Evolutionary conservation across 2,113 vertebrate species (phyloP).

Genomic region (Podocnemis expansa): DNA sequence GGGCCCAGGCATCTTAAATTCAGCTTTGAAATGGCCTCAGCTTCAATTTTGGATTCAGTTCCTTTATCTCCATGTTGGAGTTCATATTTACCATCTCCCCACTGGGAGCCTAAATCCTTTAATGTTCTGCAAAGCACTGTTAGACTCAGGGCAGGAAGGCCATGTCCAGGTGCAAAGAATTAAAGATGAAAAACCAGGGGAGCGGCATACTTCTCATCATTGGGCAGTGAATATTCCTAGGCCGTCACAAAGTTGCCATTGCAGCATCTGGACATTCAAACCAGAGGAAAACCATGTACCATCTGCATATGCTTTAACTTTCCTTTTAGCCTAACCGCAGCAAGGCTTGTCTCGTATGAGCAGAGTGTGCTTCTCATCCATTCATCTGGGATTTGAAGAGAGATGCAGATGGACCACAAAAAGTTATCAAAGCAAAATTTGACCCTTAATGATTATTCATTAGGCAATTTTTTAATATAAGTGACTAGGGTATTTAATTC

Average conservation of each 20-base stretch:
- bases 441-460: not conserved
- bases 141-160: not conserved
- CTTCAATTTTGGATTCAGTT: no score
- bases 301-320: no score
- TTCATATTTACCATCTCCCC: not conserved
- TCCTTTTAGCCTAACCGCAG: not conserved
- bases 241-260: not conserved
- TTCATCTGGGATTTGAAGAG: not conserved
- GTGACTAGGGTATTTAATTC: not conserved
- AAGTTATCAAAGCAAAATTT: not conserved
- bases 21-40: no score
- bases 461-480: not conserved
- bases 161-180: not conserved
- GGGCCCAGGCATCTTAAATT: no score
- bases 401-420: not conserved
- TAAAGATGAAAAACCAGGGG: not conserved
- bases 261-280: not conserved
- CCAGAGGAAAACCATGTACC: not conserved
- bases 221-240: not conserved
- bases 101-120: not conserved
- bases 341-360: not conserved
- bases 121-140: not conserved
- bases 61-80: not conserved
- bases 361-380: not conserved
- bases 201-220: not conserved